These are phyloP conservation scores for Pelodytes ibericus DNA, from an alignment of 2,797 vertebrate genomes.

Conservation along the genomic window DNA sequence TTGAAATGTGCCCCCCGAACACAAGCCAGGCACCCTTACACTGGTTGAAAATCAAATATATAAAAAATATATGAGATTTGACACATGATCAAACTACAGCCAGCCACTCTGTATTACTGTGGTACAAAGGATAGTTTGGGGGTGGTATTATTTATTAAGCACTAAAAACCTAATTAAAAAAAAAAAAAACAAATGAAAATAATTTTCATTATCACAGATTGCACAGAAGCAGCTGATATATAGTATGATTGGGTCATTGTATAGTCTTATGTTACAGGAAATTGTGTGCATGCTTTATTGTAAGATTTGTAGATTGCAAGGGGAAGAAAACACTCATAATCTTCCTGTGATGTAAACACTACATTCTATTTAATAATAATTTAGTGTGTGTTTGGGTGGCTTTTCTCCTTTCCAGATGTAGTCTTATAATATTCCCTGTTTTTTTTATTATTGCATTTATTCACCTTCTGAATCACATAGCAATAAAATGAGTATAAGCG, in stretches of 20 bases:
- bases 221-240: background rate
- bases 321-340: slow-evolving; percentile 17
- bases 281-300: slow-evolving; percentile 26
- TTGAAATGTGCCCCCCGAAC: background rate
- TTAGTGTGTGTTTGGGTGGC: slow-evolving; percentile 40
- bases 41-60: background rate
- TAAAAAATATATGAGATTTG: background rate
- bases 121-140: background rate
- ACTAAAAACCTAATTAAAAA: background rate
- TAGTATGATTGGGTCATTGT: background rate
- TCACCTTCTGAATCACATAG: background rate
- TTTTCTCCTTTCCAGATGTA: slow-evolving; percentile 37
- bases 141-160: background rate
- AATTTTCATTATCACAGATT: background rate
- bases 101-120: background rate
- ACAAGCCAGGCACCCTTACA: background rate
- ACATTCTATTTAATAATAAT: slow-evolving; percentile 7
- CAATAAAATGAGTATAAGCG: too few species aligned
- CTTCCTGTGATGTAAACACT: slow-evolving; percentile 18
- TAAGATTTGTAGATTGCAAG: slow-evolving; percentile 14
- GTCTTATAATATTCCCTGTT: slow-evolving; percentile 17
- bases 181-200: too few species aligned
- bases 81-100: background rate
- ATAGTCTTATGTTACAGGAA: slow-evolving; percentile 24
- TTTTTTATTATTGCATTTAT: slow-evolving; percentile 8